Evolutionary conservation across 2,797 vertebrate genomes (phyloP).

Genomic region (Melanotaenia pygmaea): DNA sequence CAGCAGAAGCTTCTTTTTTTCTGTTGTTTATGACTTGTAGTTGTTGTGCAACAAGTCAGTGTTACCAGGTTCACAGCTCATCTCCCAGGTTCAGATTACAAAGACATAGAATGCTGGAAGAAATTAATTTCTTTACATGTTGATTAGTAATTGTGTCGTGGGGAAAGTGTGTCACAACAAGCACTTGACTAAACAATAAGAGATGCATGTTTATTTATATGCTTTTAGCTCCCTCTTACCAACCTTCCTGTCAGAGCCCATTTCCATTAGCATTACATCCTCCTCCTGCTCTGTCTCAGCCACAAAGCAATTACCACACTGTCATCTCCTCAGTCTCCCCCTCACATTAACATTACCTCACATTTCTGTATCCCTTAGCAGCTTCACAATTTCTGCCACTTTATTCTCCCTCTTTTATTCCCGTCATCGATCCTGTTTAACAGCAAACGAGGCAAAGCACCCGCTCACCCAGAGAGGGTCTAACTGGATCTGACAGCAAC

Average conservation of each 20-base stretch:
- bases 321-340: conserved; percentile 19
- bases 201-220: conserved; percentile 11
- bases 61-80: conserved; percentile 16
- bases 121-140: conserved; percentile 39
- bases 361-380: not conserved
- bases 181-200: conserved; percentile 14
- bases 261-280: not conserved
- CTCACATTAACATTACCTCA: conserved; percentile 18
- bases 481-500: conserved; percentile 69
- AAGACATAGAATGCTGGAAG: not conserved
- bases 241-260: not conserved
- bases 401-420: conserved; percentile 41
- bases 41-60: conserved; percentile 55
- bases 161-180: conserved; percentile 60
- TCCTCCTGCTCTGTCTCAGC: not conserved
- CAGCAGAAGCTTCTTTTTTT: conserved; percentile 26
- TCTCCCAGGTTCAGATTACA: conserved; percentile 8
- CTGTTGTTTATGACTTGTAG: conserved; percentile 56
- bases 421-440: conserved; percentile 67
- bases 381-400: conserved; percentile 10
- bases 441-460: conserved; percentile 59
- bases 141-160: conserved; percentile 29
- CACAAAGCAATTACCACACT: conserved; percentile 19
- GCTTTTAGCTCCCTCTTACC: not conserved
- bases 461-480: conserved; percentile 39